These are phyloP conservation scores for Artibeus lituratus DNA, from an alignment of 2,797 vertebrate genomes.

Conservation along the genomic window DNA sequence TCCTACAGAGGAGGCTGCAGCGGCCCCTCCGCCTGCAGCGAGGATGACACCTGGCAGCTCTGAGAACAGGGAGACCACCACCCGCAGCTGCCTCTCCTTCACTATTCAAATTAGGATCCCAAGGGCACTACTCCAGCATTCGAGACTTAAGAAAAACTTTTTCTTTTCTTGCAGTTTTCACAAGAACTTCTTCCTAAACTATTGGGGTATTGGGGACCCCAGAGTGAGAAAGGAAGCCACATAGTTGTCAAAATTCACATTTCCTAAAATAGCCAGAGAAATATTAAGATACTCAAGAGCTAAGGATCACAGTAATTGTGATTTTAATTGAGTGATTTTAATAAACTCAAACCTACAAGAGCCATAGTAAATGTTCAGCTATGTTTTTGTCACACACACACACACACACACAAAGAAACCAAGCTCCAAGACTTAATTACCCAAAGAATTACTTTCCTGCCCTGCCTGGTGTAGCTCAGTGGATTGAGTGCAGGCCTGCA, in stretches of 20 bases:
- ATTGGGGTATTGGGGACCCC: not conserved
- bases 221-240: not conserved
- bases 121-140: slow-evolving; percentile 35
- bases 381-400: not conserved
- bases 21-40: slow-evolving; percentile 45
- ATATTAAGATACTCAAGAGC: not conserved
- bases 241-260: not conserved
- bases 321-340: slow-evolving; percentile 1
- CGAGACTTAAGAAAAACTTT: slow-evolving; percentile 15
- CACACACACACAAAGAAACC: not conserved
- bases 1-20: slow-evolving; percentile 62
- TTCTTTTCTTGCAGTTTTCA: slow-evolving; percentile 15
- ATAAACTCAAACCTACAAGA: not conserved
- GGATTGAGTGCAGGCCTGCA: no score
- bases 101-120: not conserved
- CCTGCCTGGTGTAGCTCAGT: no score
- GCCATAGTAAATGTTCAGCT: not conserved
- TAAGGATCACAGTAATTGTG: not conserved
- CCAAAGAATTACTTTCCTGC: not conserved
- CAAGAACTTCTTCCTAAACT: slow-evolving; percentile 3
- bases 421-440: not conserved
- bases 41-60: slow-evolving; percentile 52
- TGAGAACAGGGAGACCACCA: slow-evolving; percentile 57
- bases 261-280: slow-evolving; percentile 51
- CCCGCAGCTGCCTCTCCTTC: not conserved